Percentiles rank a stretch among this genome's conserved stretches.
These are phyloP conservation scores for Drosophila asahinai DNA, from an alignment of 1,140 invertebrate genomes.

Conservation along the genomic window DNA sequence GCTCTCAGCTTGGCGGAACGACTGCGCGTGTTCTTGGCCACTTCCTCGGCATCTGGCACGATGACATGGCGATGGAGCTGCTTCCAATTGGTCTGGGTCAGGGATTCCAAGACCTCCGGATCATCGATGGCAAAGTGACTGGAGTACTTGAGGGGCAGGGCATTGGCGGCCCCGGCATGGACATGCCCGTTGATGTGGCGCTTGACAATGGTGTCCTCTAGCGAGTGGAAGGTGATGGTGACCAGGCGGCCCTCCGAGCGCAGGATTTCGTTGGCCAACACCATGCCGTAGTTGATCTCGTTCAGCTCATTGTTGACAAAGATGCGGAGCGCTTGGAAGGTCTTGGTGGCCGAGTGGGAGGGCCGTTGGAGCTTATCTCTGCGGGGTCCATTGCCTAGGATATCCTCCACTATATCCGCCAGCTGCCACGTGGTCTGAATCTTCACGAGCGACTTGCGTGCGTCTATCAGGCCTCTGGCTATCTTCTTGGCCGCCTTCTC, in stretches of 20 bases:
- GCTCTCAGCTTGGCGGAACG: constrained; percentile 95
- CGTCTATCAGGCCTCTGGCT: constrained; percentile 94
- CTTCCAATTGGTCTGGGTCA: constrained; percentile 90
- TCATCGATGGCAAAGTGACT: constrained; percentile 87
- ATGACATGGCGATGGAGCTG: constrained; percentile 93
- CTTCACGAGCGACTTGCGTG: constrained; percentile 92
- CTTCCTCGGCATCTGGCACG: constrained; percentile 90
- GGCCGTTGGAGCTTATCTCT: constrained; percentile 91
- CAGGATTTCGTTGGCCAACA: constrained; percentile 91
- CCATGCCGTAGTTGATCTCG: constrained; percentile 96
- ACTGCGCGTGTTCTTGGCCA: constrained; percentile 92
- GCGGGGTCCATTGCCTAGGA: constrained; percentile 85
- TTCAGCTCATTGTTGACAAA: constrained; percentile 99
- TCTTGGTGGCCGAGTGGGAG: constrained; percentile 95
- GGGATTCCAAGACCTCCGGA: constrained; percentile 87
- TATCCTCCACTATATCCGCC: constrained; percentile 91
- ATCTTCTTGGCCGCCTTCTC: constrained; percentile 95
- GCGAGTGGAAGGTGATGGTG: constrained; percentile 95
- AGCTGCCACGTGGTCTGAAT: constrained; percentile 94
- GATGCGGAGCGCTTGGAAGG: constrained; percentile 97
- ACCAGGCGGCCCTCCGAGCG: constrained; percentile 92
- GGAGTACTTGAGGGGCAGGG: constrained; percentile 89
- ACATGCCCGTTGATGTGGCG: constrained; percentile 93
- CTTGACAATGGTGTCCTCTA: constrained; percentile 98
- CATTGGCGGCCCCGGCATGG: constrained; percentile 88